A percentile compares a stretch with the other conserved stretches of the same genome.
Evolutionary conservation across 1,140 invertebrate genomes (phyloP).

Genomic region (Patella vulgata): DNA sequence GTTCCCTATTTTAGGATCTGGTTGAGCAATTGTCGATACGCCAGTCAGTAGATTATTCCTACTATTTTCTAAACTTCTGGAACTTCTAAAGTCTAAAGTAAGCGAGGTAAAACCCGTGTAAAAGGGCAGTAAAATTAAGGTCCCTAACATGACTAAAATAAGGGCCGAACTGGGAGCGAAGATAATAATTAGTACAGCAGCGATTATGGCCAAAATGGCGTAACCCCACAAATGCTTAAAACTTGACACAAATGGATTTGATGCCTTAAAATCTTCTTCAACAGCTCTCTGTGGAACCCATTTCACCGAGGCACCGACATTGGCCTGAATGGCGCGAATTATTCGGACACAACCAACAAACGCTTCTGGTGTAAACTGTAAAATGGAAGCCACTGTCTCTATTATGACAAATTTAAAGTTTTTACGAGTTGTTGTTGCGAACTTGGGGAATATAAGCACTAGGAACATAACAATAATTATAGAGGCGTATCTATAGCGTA

Average conservation of each 20-base stretch:
- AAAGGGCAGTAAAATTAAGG: conserved; percentile 43
- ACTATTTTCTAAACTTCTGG: conserved; percentile 7
- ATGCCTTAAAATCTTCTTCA: conserved; percentile 54
- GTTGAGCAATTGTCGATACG: conserved; percentile 12
- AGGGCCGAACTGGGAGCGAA: conserved; percentile 34
- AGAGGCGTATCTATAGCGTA: conserved; percentile 46
- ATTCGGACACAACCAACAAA: conserved; percentile 56
- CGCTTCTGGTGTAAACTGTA: conserved; percentile 59
- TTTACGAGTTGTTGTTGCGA: conserved; percentile 45
- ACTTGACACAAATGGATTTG: conserved; percentile 55
- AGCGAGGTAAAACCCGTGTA: conserved; percentile 52
- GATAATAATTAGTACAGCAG: conserved; percentile 31
- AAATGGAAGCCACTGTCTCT: conserved; percentile 53
- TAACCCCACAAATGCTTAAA: conserved; percentile 57
- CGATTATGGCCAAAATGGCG: conserved; percentile 35
- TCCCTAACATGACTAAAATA: conserved; percentile 39
- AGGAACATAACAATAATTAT: conserved; percentile 55
- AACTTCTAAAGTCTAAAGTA: conserved; percentile 30
- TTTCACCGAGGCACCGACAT: conserved; percentile 44
- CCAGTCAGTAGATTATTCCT: conserved; percentile 11
- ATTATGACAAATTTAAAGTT: conserved; percentile 53
- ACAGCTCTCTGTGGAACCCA: conserved; percentile 59
- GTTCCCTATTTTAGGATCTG: neutral
- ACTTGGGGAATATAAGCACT: conserved; percentile 56
- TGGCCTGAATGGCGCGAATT: conserved; percentile 45